phyloP scores from a whole-genome alignment of 2,797 vertebrate genomes.

The Sitta carolinensis region DNA sequence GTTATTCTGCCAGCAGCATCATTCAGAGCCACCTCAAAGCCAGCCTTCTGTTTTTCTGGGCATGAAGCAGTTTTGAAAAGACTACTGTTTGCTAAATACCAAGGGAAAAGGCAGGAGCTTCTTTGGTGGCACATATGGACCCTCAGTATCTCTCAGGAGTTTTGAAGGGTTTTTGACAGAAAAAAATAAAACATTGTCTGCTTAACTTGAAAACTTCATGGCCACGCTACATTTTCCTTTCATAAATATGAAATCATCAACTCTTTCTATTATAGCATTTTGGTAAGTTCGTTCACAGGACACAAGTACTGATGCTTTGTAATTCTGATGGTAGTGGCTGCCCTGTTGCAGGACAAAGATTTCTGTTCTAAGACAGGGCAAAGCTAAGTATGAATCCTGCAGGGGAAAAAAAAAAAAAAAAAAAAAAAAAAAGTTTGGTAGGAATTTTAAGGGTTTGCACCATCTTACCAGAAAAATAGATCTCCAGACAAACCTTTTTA shows the following conservation, averaged over 20 bases:
- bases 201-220: neutral
- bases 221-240: neutral
- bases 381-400: neutral
- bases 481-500: neutral
- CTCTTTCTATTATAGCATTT: neutral
- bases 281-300: neutral
- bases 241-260: neutral
- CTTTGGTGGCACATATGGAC: neutral
- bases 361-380: neutral
- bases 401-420: neutral
- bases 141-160: neutral
- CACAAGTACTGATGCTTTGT: fast-evolving
- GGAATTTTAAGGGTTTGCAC: neutral
- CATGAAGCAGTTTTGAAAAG: neutral
- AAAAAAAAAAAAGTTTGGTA: neutral
- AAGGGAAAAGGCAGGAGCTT: neutral
- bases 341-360: neutral
- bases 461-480: neutral
- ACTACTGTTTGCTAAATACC: neutral
- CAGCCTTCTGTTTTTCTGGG: neutral
- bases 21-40: neutral
- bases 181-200: neutral
- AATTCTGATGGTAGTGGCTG: neutral
- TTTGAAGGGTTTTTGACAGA: neutral
- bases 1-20: neutral